These are phyloP conservation scores for Hystrix cristata DNA, from an alignment of 2,113 vertebrate genomes.

Conservation along the genomic window DNA sequence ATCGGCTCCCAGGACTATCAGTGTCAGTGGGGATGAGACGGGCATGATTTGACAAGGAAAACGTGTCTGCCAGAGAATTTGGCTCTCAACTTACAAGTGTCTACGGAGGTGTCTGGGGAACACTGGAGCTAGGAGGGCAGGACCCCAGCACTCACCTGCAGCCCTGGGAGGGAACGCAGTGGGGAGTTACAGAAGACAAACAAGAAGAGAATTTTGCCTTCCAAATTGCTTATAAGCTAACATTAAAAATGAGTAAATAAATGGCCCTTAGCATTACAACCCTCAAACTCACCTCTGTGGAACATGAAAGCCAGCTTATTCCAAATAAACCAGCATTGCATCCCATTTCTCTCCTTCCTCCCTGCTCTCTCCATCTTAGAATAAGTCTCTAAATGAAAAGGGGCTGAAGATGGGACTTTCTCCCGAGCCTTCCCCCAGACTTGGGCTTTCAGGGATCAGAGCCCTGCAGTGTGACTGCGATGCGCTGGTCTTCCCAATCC, in stretches of 20 bases:
- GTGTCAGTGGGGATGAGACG: conserved; percentile 54
- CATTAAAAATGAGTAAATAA: neutral
- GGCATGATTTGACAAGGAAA: conserved; percentile 63
- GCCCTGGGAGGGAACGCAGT: neutral
- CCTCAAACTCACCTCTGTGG: neutral
- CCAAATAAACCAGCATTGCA: neutral
- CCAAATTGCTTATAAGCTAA: neutral
- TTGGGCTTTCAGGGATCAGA: neutral
- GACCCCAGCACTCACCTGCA: conserved; percentile 23
- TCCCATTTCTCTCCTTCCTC: neutral
- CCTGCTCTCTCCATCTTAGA: neutral
- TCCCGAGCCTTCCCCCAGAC: neutral
- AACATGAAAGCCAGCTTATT: neutral
- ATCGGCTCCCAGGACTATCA: conserved; percentile 76
- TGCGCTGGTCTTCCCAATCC: neutral
- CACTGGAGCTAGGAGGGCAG: neutral
- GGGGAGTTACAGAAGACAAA: neutral
- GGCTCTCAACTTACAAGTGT: conserved; percentile 38
- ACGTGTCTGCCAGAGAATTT: conserved; percentile 53
- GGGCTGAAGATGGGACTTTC: neutral
- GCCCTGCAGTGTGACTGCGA: neutral
- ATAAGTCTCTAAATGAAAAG: neutral
- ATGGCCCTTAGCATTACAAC: neutral
- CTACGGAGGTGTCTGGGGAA: conserved; percentile 53
- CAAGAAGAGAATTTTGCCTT: neutral